These are phyloP conservation scores for Poecile atricapillus DNA, from an alignment of 2,113 vertebrate species.

Conservation along the genomic window DNA sequence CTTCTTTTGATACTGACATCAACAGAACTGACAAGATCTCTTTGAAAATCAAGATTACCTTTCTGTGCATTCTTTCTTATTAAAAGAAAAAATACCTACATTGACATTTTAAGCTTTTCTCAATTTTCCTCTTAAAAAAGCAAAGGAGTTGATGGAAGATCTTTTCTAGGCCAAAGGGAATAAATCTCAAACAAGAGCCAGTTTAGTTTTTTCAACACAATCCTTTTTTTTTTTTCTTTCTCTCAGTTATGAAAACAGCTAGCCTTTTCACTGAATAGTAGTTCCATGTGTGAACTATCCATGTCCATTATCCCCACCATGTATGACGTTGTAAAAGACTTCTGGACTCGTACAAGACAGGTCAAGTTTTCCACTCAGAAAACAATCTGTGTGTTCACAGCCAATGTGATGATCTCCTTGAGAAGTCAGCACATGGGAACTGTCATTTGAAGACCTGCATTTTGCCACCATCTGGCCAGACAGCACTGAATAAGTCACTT, in stretches of 20 bases:
- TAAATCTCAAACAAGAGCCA: not conserved
- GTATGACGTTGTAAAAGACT: not conserved
- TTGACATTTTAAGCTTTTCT: slow-evolving; percentile 12
- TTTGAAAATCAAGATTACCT: slow-evolving; percentile 40
- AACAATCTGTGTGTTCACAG: not conserved
- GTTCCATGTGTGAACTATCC: not conserved
- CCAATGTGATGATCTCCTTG: not conserved
- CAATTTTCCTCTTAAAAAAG: not conserved
- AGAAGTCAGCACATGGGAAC: not conserved
- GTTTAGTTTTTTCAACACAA: not conserved
- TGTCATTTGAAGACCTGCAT: not conserved
- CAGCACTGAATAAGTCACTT: not conserved
- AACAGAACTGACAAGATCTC: slow-evolving; percentile 50
- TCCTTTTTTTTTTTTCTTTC: not conserved
- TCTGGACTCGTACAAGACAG: not conserved
- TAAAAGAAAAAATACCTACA: slow-evolving; percentile 17
- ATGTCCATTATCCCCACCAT: not conserved
- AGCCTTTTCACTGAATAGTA: not conserved
- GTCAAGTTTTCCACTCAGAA: not conserved
- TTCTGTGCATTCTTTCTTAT: slow-evolving; percentile 20
- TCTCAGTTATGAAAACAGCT: not conserved
- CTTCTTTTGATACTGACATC: slow-evolving; percentile 52
- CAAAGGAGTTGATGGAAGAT: not conserved
- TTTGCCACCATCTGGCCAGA: not conserved
- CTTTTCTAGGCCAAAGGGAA: not conserved